Evolutionary conservation across 1,140 invertebrate genomes (phyloP).

Genomic region (Metopolophium dirhodum): DNA sequence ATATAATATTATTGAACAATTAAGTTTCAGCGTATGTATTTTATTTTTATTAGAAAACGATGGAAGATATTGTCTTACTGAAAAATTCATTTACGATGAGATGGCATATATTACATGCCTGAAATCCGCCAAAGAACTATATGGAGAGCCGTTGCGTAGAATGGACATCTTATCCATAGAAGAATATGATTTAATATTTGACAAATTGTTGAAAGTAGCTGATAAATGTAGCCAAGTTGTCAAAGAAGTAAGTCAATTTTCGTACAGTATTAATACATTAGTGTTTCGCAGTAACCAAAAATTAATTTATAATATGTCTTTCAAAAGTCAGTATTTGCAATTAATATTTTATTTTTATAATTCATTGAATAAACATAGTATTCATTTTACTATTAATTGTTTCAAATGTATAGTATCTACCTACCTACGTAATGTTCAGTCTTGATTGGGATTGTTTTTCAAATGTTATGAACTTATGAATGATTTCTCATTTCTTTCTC

Average conservation of each 20-base stretch:
- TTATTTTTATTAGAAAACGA: slow-evolving; percentile 60
- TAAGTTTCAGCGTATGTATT: background rate
- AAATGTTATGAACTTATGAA: background rate
- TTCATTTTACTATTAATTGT: background rate
- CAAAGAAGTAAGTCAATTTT: slow-evolving; percentile 61
- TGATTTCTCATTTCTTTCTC: background rate
- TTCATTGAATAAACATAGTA: background rate
- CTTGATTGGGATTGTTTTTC: background rate
- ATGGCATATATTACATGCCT: slow-evolving; percentile 62
- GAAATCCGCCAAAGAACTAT: slow-evolving; percentile 62
- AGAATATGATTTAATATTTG: slow-evolving; percentile 63
- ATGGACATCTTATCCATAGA: slow-evolving; percentile 61
- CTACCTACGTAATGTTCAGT: background rate
- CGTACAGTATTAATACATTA: background rate
- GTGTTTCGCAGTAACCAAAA: background rate
- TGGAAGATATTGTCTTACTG: slow-evolving; percentile 60
- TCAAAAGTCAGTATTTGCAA: background rate
- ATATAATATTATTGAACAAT: background rate
- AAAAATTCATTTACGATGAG: slow-evolving; percentile 62
- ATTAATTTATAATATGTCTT: background rate
- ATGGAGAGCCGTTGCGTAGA: slow-evolving; percentile 63
- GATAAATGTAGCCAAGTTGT: slow-evolving; percentile 62
- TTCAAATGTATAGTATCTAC: background rate
- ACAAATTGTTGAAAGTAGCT: slow-evolving; percentile 62
- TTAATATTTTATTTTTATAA: background rate